Percentiles rank a stretch among this genome's conserved stretches.
These are phyloP conservation scores for Leptinotarsa texana DNA, from an alignment of 1,140 invertebrate genomes.

Conservation along the genomic window DNA sequence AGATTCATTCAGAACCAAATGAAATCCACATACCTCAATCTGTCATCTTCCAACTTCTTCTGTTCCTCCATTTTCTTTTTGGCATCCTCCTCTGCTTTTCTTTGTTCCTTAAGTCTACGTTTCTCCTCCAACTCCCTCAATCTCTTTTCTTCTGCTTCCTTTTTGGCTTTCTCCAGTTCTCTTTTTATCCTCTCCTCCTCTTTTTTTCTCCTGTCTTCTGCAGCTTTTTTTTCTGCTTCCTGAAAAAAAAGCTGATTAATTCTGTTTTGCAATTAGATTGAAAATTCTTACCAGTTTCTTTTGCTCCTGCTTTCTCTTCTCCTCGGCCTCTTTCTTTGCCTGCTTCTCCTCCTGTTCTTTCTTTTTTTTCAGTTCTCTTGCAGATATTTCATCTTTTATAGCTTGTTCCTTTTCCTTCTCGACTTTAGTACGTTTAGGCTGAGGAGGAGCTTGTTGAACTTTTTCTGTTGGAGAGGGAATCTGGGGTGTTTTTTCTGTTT, in stretches of 20 bases:
- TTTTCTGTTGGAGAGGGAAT: constrained; percentile 25
- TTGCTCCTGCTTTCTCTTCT: constrained; percentile 46
- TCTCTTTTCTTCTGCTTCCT: constrained; percentile 58
- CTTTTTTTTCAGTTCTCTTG: constrained; percentile 55
- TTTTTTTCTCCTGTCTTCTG: constrained; percentile 60
- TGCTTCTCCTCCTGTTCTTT: constrained; percentile 52
- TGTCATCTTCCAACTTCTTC: constrained; percentile 54
- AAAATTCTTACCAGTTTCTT: constrained; percentile 35
- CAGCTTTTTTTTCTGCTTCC: constrained; percentile 58
- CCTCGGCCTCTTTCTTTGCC: constrained; percentile 57
- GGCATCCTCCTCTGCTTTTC: constrained; percentile 57
- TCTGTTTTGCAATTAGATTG: neutral
- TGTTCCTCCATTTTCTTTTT: constrained; percentile 59
- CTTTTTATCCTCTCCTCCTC: constrained; percentile 55
- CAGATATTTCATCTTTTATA: constrained; percentile 47
- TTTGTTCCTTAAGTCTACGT: constrained; percentile 54
- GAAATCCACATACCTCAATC: constrained; percentile 27
- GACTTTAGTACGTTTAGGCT: constrained; percentile 50
- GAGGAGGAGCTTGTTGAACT: constrained; percentile 5
- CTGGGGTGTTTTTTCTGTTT: constrained; percentile 29
- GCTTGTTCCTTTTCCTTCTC: constrained; percentile 56
- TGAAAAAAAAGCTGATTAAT: constrained; percentile 23
- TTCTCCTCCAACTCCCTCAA: constrained; percentile 54
- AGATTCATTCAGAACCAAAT: no score
- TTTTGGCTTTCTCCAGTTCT: constrained; percentile 58